Percentiles rank a stretch among this genome's conserved stretches.
Conservation (phyloP, 2,113 vertebrate species). For the Sceloporus undulatus region DNA sequence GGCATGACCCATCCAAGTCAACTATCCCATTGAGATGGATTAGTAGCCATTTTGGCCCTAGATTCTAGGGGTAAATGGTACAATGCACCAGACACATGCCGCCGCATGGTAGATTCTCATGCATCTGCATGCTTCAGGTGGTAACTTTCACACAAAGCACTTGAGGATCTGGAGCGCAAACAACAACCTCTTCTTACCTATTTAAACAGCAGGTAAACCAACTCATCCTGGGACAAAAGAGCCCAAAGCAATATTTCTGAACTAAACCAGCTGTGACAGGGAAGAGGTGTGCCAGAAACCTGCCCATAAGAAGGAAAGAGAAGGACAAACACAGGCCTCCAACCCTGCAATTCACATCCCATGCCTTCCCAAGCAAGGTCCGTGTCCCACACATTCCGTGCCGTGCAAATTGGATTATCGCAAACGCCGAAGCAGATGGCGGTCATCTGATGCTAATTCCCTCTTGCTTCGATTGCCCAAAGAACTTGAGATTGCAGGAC, state of each 20-base stretch:
- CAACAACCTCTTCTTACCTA: not conserved
- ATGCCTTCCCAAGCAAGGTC: too few relatives aligned
- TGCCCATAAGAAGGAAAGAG: not conserved
- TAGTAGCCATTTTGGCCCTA: too few relatives aligned
- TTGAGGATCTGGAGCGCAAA: not conserved
- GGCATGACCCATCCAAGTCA: not conserved
- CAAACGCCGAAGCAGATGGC: not conserved
- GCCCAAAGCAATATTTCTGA: not conserved
- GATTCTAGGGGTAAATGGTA: too few relatives aligned
- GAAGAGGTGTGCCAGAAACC: not conserved
- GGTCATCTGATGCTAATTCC: not conserved
- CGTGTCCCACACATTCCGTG: not conserved
- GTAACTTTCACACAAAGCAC: too few relatives aligned
- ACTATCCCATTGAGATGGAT: not conserved
- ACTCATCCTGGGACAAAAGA: not conserved
- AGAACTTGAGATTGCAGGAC: not conserved
- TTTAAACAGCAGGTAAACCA: not conserved
- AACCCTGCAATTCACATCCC: not conserved
- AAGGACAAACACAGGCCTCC: not conserved
- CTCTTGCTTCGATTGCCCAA: not conserved
- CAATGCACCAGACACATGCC: not conserved
- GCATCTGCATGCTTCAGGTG: not conserved
- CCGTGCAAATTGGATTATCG: not conserved
- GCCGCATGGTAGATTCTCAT: rapidly evolving
- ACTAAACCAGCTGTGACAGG: not conserved